These are phyloP conservation scores for Brachionichthys hirsutus DNA, from an alignment of 2,113 vertebrate species.

Conservation along the genomic window DNA sequence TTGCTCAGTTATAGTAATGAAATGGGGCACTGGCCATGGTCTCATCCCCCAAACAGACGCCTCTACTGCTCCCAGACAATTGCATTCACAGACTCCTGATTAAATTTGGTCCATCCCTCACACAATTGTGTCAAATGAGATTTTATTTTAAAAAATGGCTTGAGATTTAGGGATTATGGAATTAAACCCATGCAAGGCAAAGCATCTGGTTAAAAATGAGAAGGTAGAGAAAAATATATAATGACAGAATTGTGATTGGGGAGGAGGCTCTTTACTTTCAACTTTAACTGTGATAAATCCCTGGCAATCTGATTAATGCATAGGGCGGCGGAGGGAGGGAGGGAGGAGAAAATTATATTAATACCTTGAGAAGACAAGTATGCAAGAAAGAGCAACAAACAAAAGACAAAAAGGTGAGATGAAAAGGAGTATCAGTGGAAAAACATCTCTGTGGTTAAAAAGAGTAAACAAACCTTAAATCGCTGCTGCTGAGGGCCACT, in stretches of 20 bases:
- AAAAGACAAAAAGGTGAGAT: slow-evolving; percentile 42
- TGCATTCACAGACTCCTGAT: slow-evolving; percentile 72
- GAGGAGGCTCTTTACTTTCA: slow-evolving; percentile 42
- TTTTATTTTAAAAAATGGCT: slow-evolving; percentile 79
- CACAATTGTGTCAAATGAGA: slow-evolving; percentile 74
- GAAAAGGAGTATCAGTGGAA: slow-evolving; percentile 41
- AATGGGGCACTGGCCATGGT: slow-evolving; percentile 40
- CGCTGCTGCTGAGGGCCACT: slow-evolving; percentile 65
- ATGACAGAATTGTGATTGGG: slow-evolving; percentile 40
- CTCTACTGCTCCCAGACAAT: slow-evolving; percentile 62
- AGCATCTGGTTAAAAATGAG: slow-evolving; percentile 69
- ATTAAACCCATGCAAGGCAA: slow-evolving; percentile 64
- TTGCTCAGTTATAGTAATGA: slow-evolving; percentile 27
- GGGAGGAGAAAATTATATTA: slow-evolving; percentile 36
- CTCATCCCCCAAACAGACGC: slow-evolving; percentile 40
- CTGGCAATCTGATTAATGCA: slow-evolving; percentile 67
- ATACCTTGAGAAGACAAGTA: slow-evolving; percentile 49
- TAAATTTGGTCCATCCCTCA: slow-evolving; percentile 71
- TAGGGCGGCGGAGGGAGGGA: slow-evolving; percentile 13
- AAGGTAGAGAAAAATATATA: slow-evolving; percentile 41
- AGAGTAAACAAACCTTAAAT: slow-evolving; percentile 55
- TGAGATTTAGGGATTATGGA: slow-evolving; percentile 76
- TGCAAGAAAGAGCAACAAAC: slow-evolving; percentile 31
- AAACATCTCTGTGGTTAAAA: slow-evolving; percentile 57
- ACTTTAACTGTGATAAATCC: slow-evolving; percentile 61